Conservation (phyloP, 1,140 invertebrate species). For the Scaptomyza montana region DNA sequence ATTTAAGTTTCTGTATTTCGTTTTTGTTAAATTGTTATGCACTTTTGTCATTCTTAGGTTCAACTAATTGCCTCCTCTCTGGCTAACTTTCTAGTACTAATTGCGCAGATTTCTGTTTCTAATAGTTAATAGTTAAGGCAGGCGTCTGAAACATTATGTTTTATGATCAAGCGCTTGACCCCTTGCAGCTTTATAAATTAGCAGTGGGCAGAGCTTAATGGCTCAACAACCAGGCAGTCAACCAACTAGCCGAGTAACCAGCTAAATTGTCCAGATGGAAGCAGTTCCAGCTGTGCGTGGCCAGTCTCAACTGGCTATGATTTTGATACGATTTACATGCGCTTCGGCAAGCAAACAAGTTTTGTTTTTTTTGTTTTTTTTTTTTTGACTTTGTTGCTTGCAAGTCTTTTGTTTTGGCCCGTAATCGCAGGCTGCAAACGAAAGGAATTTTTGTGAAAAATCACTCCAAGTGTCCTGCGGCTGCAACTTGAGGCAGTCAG, state of each 20-base stretch:
- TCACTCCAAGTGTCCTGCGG: slow-evolving; percentile 48
- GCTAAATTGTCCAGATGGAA: slow-evolving; percentile 18
- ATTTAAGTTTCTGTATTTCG: slow-evolving; percentile 11
- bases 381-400: background rate
- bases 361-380: slow-evolving; percentile 39
- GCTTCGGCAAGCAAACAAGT: slow-evolving; percentile 39
- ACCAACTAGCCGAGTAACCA: slow-evolving; percentile 6
- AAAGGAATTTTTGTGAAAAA: slow-evolving; percentile 59
- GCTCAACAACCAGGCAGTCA: slow-evolving; percentile 19
- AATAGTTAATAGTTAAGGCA: slow-evolving; percentile 56
- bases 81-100: slow-evolving; percentile 57
- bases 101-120: slow-evolving; percentile 59
- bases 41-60: slow-evolving; percentile 59
- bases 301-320: slow-evolving; percentile 10
- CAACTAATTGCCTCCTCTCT: slow-evolving; percentile 51
- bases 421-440: slow-evolving; percentile 10
- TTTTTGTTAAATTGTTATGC: slow-evolving; percentile 21
- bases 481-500: background rate
- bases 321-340: slow-evolving; percentile 63
- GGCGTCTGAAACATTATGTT: slow-evolving; percentile 48
- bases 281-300: slow-evolving; percentile 65
- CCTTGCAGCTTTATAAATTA: slow-evolving; percentile 72
- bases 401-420: slow-evolving; percentile 53
- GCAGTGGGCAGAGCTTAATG: slow-evolving; percentile 62
- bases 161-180: slow-evolving; percentile 62